Base-by-base conservation (phyloP, 1,140 invertebrate species). In the Rhyzopertha dominica region DNA sequence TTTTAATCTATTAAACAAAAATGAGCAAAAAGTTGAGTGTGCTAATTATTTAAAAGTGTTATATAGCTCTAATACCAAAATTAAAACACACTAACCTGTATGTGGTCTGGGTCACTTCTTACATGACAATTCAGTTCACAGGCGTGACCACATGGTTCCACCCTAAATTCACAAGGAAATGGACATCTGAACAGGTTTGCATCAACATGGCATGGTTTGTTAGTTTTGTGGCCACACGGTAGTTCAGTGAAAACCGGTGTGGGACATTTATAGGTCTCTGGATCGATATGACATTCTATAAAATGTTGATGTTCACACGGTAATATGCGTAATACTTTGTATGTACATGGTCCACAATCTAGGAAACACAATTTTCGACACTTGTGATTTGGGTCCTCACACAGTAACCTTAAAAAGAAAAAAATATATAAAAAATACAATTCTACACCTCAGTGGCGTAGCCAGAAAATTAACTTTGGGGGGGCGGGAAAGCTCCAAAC, bases 141-240 rank as follows among this genome's bases (percentile, higher is more conserved):
- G 3, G 57, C 55, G 50, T 78, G 75, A 0, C 75, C 75, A 55
- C 75, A 77, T 12, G 67, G 62, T 47, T 65, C 61, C 7, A 76
- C 53, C 3, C 69, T 59, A 19, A 54, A 57, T 34, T 59, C 55
- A 49, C 75, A 77, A 0, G 59, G 62, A 17, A 50, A 37, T 4
- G 58, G 42, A 56, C 75, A 77, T n/a, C 12, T 17, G 20, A 67
- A 65, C 3, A 35, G 43, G 2, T 62, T 47, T 8, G 59, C 32
- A 37, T 70, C 55, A 24, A 51, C 30, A 25, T 61, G 51, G 51
- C 74, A 77, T 1, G 51, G 54, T 49, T 72, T 74, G 3, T 61
- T 43, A 1, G 58, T 49, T 56, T 65, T 47, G 50, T 79, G 76
- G n/a, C 54, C 61, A 58, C 76, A 79, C n/a, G 57, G 30, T 3